Conservation (phyloP, 1,140 invertebrate species). For the Bombus cullumanus region DNA sequence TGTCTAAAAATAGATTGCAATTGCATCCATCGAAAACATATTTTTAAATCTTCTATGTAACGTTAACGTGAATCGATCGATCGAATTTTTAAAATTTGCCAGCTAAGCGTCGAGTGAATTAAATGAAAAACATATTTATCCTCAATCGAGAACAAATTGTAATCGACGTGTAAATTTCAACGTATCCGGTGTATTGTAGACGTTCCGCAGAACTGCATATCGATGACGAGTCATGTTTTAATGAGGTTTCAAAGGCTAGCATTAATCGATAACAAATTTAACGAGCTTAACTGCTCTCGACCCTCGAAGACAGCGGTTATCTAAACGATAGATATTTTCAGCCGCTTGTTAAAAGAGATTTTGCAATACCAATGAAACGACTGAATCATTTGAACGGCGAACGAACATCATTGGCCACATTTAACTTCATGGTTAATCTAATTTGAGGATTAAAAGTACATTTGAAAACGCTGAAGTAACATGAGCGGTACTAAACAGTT, state of each 20-base stretch:
- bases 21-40: constrained; percentile 15
- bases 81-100: neutral
- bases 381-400: constrained; percentile 28
- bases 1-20: constrained; percentile 26
- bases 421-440: neutral
- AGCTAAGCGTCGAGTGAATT: neutral
- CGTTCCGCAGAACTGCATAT: neutral
- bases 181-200: neutral
- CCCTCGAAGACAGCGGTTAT: constrained; percentile 50
- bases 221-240: constrained; percentile 29
- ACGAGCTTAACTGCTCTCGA: constrained; percentile 50
- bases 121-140: neutral
- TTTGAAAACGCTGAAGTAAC: neutral
- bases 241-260: constrained; percentile 45
- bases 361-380: constrained; percentile 41
- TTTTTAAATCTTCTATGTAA: neutral
- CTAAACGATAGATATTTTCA: constrained; percentile 44
- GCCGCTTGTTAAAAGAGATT: constrained; percentile 31
- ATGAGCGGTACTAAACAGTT: neutral
- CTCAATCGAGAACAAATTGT: neutral
- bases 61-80: neutral
- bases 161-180: neutral
- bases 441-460: neutral
- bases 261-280: constrained; percentile 56
- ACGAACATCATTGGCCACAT: neutral